Evolutionary conservation across 2,888 invertebrate genomes (phyloP), one percentile per base, ranked within the genome.

Genomic region (Drosophila anceps): DNA sequence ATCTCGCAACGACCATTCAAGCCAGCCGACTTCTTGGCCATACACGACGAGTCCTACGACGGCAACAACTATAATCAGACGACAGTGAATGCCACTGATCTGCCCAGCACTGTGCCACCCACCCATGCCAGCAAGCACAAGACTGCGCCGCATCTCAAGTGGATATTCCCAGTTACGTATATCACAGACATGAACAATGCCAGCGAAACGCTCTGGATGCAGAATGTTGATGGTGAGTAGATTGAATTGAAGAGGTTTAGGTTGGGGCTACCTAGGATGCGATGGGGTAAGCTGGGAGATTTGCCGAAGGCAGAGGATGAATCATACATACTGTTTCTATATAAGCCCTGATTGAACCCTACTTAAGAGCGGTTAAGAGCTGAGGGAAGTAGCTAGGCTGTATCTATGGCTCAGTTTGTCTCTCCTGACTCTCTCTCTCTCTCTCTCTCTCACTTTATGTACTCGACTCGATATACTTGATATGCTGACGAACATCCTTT

Each of bases 91-190:
- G 81, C 88, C 62, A 88, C 90, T 12, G 83, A 89, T 2, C 74
- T 74, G 57, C 90, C 89, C 64, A 92, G 91, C 46, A 90, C 91
- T 0, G 85, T 91, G 57, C 46, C 90, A 12, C 83, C 91, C 41
- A 78, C 88, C 3, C 83, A 82, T 13, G 76, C 90, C 7, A 85
- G 82, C 62, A 89, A 91, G 60, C 90, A 90, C 59, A 90, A 91
- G 76, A 44, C 66, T 4, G 67, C 73, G 27, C 81, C 87, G 7
- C 83, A 85, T 15, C 83, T 88, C 65, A 92, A 91, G 66, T 93
- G 93, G 93, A 91, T 91, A 58, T 93, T 93, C 54, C 93, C 93
- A 4, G 85, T 93, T 13, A 92, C 91, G 9, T 93, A 93, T 74
- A 83, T 93, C 15, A 93, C 93, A 27, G 90, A 93, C 61, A 87